Base-by-base conservation (phyloP, 2,888 invertebrate genomes). In the Leuctra nigra region DNA sequence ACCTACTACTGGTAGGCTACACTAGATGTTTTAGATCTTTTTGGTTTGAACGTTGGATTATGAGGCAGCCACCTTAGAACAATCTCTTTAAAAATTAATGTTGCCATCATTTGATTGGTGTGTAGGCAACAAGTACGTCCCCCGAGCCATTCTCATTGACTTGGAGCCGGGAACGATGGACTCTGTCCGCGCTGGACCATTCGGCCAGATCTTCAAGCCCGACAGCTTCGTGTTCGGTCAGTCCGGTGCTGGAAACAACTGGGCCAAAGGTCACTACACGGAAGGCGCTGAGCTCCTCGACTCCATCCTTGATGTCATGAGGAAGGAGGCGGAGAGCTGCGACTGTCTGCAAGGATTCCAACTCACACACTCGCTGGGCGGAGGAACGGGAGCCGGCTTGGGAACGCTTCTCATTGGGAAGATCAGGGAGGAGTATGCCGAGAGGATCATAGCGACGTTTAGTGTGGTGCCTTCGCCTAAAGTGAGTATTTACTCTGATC, bases 151-250 rank as follows among this genome's bases (percentile, higher is more conserved):
- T 69, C 81, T 96, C 59, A 90, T 96, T 63, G 96, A 97, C 71
- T 76, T 97, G 70, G 96, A 97, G 75, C 96, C 96, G 46, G 96
- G 96, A 63, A 96, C 95, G 66, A 96, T 97, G 95, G 96, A 97
- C 75, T 91, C 94, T 0, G 75, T 87, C 68, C 76, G 79, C 58
- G 76, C 77, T 1, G 84, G 84, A 29, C 84, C 85, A 2, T 84
- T 83, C 63, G 86, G 86, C 36, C 84, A 84, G 66, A 79, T 86
- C 58, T 86, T 85, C 69, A 74, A 85, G 20, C 87, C 86, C 3
- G 85, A 87, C 69, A 87, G 87, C 73, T 86, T 84, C 67, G 81
- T 86, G 56, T 86, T 84, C 65, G 83, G 82, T 4, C 78, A 80
- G 64, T 77, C 76, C 1, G 81, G 81, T 11, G 81, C 81, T 11